Base-by-base conservation (phyloP, 2,113 vertebrate genomes). In the Polypterus senegalus region DNA sequence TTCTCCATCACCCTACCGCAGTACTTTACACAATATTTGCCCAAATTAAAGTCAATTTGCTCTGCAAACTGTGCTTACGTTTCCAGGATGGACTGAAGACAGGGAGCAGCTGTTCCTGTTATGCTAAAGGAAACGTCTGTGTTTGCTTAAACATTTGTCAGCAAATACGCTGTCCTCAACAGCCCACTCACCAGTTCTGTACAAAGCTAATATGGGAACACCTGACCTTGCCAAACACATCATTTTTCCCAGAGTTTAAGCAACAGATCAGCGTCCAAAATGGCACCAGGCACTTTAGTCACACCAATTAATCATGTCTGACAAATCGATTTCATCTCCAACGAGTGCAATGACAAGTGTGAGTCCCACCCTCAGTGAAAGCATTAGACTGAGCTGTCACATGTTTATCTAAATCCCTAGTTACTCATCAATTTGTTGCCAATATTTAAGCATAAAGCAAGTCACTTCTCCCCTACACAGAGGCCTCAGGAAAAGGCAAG, bases 21-120 rank as follows among this genome's bases (percentile, higher is more conserved):
- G 63, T 69, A 78, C 78, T 76, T 77, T 63, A 72, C 62, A 68
- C 70, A 69, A 60, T 86, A 82, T 88, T 87, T 88, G 81, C 65
- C 71, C 67, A 75, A 86, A 83, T 81, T 82, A 85, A 70, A 75
- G 72, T 1, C 60, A 68, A 75, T 88, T 88, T 85, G 70, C 83
- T 84, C 70, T 84, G 78, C 76, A 82, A 85, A 79, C 53, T 59
- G 43, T 72, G 56, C 75, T 80, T 70, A 46, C 74, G 76, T 77
- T 78, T 67, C 64, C 66, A 68, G 71, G 73, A 74, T 76, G 52
- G 53, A 11, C 61, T 56, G 46, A 46, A 44, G 61, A 44, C 11
- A 79, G 64, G 49, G 71, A 62, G 46, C 83, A 88, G 81, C 83
- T 86, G 85, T 80, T 84, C 65, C 58, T 71, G 71, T 72, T 66